phyloP scores from a whole-genome alignment of 2,113 vertebrate genomes.

The Tragulus kanchil region DNA sequence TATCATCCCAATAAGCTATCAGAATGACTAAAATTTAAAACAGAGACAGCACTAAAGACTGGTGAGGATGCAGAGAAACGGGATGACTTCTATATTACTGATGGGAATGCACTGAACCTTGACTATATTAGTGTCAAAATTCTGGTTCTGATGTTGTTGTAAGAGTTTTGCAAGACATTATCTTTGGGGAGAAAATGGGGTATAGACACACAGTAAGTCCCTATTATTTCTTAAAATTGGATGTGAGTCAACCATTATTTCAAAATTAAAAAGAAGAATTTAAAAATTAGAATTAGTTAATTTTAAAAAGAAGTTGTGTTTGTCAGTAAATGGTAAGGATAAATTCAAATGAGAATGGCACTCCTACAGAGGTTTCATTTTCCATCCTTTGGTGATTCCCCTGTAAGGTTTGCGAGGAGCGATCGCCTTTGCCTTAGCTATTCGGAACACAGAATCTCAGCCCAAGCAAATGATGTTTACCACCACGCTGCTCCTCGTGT shows the following conservation, averaged over 20 bases:
- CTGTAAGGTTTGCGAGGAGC: conserved; percentile 91
- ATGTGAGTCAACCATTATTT: neutral
- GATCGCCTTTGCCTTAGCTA: conserved; percentile 91
- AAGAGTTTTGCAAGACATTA: neutral
- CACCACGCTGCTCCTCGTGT: conserved; percentile 90
- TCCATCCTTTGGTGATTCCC: neutral
- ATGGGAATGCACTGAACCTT: neutral
- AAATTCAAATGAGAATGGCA: neutral
- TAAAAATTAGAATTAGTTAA: neutral
- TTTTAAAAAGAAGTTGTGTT: neutral
- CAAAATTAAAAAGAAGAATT: neutral
- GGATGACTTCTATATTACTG: neutral
- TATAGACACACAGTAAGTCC: neutral
- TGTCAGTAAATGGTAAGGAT: neutral
- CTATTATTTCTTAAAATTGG: neutral
- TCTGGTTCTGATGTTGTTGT: neutral
- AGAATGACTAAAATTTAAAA: conserved; percentile 46
- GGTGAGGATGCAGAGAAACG: neutral
- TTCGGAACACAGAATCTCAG: conserved; percentile 87
- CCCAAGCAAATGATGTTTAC: conserved; percentile 90
- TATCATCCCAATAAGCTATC: neutral
- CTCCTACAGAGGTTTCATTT: neutral
- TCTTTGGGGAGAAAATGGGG: neutral
- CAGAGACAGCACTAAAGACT: neutral
- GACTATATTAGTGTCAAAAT: neutral